Evolutionary conservation across 2,888 invertebrate species (phyloP).

Genomic region (Conchocele bisecta): DNA sequence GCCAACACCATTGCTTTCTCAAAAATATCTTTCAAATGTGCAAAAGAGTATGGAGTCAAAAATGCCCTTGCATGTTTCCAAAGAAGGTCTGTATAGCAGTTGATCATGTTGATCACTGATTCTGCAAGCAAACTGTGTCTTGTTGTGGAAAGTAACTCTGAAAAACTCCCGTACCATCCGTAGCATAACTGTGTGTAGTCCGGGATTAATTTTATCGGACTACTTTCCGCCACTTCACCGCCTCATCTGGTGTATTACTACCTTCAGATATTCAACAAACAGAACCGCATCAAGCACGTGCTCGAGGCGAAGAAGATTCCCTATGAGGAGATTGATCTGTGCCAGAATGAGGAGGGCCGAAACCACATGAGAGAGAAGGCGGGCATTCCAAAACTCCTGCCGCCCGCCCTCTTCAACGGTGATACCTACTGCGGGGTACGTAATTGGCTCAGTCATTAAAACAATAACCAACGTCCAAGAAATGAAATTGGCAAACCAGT

Average conservation of each 20-base stretch:
- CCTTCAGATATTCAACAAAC: slow-evolving; percentile 66
- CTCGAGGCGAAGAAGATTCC: slow-evolving; percentile 61
- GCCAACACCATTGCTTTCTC: too few relatives aligned
- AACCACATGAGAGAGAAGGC: slow-evolving; percentile 65
- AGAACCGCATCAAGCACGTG: slow-evolving; percentile 64
- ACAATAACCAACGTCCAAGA: too few relatives aligned
- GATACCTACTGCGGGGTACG: slow-evolving; percentile 67
- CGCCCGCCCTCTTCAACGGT: slow-evolving; percentile 68
- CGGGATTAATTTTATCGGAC: neutral
- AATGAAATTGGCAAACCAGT: too few relatives aligned
- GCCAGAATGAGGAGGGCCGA: slow-evolving; percentile 52
- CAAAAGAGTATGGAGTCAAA: too few relatives aligned
- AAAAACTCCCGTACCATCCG: too few relatives aligned
- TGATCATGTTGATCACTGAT: too few relatives aligned
- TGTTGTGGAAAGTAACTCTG: too few relatives aligned
- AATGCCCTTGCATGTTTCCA: too few relatives aligned
- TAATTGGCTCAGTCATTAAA: too few relatives aligned
- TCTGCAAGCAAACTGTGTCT: too few relatives aligned
- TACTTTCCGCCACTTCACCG: neutral
- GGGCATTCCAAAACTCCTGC: slow-evolving; percentile 62
- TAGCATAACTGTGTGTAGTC: neutral
- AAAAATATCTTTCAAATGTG: too few relatives aligned
- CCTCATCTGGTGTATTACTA: neutral
- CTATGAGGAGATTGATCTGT: slow-evolving; percentile 63
- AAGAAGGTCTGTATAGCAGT: too few relatives aligned